phyloP scores from a whole-genome alignment of 2,888 invertebrate genomes.

The Eledone cirrhosa region DNA sequence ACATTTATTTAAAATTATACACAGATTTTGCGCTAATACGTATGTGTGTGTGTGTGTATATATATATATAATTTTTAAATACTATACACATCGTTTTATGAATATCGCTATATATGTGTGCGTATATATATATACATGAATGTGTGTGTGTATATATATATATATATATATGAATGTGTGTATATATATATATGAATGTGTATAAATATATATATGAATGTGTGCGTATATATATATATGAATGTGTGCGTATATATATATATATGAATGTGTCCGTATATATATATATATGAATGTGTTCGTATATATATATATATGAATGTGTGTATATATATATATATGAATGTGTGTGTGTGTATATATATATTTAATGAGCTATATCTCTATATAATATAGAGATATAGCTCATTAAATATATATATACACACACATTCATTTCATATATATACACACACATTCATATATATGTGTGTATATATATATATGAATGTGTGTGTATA shows the following conservation, averaged over 20 bases:
- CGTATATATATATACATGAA: neutral
- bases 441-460: neutral
- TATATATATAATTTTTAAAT: neutral
- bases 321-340: neutral
- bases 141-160: too few relatives aligned
- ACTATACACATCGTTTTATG: neutral
- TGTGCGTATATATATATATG: neutral
- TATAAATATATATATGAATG: neutral
- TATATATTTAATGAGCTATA: too few relatives aligned
- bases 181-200: neutral
- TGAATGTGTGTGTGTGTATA: too few relatives aligned
- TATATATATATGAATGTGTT: neutral
- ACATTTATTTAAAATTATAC: neutral
- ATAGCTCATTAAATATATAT: neutral
- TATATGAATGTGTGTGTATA: neutral
- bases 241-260: neutral
- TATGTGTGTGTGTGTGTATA: neutral
- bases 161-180: neutral
- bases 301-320: neutral
- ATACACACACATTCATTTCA: too few relatives aligned
- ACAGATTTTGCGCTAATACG: neutral
- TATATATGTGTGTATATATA: neutral
- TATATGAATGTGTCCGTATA: neutral
- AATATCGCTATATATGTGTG: neutral
- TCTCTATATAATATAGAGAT: too few relatives aligned